A percentile compares a stretch with the other conserved stretches of the same genome.
Conservation (phyloP, 2,797 vertebrate genomes). For the Myripristis murdjan region DNA sequence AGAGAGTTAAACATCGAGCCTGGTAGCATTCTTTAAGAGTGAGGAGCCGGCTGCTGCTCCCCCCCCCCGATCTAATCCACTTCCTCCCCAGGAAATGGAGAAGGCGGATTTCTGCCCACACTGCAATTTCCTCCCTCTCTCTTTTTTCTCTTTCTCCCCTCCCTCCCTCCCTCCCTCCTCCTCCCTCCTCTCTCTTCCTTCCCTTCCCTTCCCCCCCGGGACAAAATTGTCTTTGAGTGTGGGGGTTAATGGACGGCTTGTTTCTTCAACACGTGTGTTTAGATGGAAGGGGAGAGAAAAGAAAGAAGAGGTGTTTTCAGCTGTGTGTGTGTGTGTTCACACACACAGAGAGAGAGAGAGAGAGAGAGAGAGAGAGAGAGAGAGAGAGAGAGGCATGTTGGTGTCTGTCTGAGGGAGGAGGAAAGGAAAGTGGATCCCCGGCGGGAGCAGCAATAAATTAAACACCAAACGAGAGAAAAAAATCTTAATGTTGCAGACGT, state of each 20-base stretch:
- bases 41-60: conserved; percentile 77
- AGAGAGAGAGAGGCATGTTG: conserved; percentile 39
- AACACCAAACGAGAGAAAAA: conserved; percentile 36
- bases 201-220: conserved; percentile 42
- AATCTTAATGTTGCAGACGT: conserved; percentile 45
- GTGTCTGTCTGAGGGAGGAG: conserved; percentile 33
- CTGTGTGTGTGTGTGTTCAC: too few species aligned
- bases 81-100: conserved; percentile 96
- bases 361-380: neutral
- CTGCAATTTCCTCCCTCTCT: conserved; percentile 93
- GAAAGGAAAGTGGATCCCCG: conserved; percentile 16
- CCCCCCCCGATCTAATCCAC: conserved; percentile 85
- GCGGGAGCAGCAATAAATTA: conserved; percentile 41
- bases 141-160: conserved; percentile 61
- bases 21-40: conserved; percentile 73
- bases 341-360: too few species aligned
- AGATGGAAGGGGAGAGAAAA: conserved; percentile 52
- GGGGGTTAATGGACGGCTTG: conserved; percentile 76
- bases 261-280: conserved; percentile 68
- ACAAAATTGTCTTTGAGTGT: conserved; percentile 71
- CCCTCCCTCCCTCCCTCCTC: neutral
- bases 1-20: conserved; percentile 67
- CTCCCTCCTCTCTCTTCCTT: neutral
- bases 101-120: conserved; percentile 93
- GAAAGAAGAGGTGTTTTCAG: too few species aligned